phyloP scores from a whole-genome alignment of 2,113 vertebrate species.

The Daphoenositta chrysoptera region DNA sequence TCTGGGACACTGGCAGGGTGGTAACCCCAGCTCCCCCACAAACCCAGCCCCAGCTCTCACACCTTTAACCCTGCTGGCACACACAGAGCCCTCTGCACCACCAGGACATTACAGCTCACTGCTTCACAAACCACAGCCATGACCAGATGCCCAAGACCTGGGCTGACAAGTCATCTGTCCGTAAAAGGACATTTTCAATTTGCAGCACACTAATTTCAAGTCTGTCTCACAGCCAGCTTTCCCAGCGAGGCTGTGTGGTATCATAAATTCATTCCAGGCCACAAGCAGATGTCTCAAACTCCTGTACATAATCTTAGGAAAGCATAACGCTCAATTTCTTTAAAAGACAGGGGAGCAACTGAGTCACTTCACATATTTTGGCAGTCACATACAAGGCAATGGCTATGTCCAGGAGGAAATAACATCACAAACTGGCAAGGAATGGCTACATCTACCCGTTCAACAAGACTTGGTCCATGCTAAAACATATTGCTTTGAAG shows the following conservation, averaged over 20 bases:
- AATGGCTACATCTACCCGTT: neutral
- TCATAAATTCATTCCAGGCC: neutral
- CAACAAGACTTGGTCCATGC: neutral
- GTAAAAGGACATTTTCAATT: neutral
- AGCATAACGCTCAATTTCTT: neutral
- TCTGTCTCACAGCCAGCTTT: neutral
- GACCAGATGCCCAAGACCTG: neutral
- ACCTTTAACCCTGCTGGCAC: rapidly evolving
- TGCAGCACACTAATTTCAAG: neutral
- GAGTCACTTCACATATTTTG: neutral
- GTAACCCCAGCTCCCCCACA: neutral
- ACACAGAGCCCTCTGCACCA: neutral
- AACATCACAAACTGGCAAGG: neutral
- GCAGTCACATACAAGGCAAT: neutral
- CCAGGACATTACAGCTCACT: neutral
- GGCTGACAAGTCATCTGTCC: neutral
- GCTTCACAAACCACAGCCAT: rapidly evolving
- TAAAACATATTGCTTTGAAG: neutral
- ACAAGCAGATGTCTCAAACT: neutral
- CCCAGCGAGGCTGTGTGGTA: neutral
- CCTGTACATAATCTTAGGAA: neutral
- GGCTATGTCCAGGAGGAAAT: neutral
- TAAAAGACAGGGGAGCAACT: neutral
- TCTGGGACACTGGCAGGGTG: neutral
- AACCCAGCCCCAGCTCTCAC: neutral